phyloP scores from a whole-genome alignment of 2,888 invertebrate species.

The Latheticus oryzae region DNA sequence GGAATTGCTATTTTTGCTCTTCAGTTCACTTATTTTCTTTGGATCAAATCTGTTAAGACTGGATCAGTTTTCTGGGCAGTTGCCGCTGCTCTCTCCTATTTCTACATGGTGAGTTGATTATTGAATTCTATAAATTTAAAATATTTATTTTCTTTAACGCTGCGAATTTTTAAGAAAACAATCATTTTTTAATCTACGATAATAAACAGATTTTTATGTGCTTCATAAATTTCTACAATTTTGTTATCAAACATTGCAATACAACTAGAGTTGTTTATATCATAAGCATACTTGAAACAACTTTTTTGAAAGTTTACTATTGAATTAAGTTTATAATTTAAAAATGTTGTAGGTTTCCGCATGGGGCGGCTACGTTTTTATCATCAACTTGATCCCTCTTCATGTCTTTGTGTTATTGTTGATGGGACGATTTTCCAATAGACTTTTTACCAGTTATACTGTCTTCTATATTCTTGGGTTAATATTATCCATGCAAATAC shows the following conservation, averaged over 20 bases:
- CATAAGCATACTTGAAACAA: no score
- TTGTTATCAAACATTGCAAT: no score
- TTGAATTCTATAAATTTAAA: no score
- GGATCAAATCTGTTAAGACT: constrained; percentile 98
- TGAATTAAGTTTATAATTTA: neutral
- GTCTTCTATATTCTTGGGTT: constrained; percentile 97
- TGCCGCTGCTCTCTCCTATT: constrained; percentile 94
- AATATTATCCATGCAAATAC: constrained; percentile 96
- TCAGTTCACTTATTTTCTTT: constrained; percentile 97
- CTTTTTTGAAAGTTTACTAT: no score
- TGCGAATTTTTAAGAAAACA: no score
- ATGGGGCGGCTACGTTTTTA: constrained; percentile 99
- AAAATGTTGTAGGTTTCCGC: constrained; percentile 91
- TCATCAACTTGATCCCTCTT: constrained; percentile 98
- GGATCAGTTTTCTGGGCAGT: constrained; percentile 98
- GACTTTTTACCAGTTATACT: constrained; percentile 94
- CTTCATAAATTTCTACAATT: no score
- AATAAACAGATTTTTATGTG: no score
- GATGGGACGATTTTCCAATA: constrained; percentile 94
- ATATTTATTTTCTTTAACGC: no score
- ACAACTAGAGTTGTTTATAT: no score
- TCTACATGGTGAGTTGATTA: constrained; percentile 98
- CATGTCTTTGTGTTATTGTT: constrained; percentile 95
- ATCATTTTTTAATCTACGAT: no score
- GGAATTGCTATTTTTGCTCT: constrained; percentile 99